Percentiles rank a stretch among this genome's conserved stretches.
These are phyloP conservation scores for Lampropteryx suffumata DNA, from an alignment of 2,888 invertebrate genomes.

Conservation along the genomic window DNA sequence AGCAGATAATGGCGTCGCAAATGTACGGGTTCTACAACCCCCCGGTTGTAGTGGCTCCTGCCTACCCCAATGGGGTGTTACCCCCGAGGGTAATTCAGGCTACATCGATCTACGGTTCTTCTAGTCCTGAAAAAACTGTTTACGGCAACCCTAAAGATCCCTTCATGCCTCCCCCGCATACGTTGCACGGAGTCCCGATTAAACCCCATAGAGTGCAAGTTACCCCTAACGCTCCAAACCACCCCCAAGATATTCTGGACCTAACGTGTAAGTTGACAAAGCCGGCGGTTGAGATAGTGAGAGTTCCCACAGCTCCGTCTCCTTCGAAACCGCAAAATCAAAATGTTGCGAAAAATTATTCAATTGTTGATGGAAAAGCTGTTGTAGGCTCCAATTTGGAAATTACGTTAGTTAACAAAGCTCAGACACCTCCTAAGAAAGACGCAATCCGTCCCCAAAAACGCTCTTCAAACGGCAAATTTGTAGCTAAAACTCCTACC, in stretches of 20 bases:
- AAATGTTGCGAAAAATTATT: constrained; percentile 74
- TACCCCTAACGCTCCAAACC: constrained; percentile 43
- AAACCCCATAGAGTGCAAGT: constrained; percentile 49
- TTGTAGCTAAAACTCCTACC: constrained; percentile 72
- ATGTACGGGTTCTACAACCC: constrained; percentile 15
- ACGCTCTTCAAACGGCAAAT: constrained; percentile 81
- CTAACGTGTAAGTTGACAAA: constrained; percentile 81
- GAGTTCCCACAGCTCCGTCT: constrained; percentile 64
- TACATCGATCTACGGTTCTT: constrained; percentile 84
- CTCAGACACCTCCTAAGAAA: constrained; percentile 53
- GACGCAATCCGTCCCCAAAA: constrained; percentile 65
- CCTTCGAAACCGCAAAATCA: constrained; percentile 70
- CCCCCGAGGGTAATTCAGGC: constrained; percentile 85
- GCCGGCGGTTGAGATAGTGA: constrained; percentile 83
- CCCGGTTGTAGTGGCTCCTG: constrained; percentile 36
- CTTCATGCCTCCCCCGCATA: constrained; percentile 80
- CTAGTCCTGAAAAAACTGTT: constrained; percentile 83
- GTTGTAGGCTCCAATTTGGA: constrained; percentile 86
- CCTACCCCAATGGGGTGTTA: constrained; percentile 54
- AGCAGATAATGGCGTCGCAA: constrained; percentile 65
- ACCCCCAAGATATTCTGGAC: constrained; percentile 84
- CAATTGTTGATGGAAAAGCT: constrained; percentile 65
- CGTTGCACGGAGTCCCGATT: constrained; percentile 69
- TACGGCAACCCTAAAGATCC: constrained; percentile 89
- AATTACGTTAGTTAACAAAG: constrained; percentile 86